These are phyloP conservation scores for Thunnus thynnus DNA, from an alignment of 2,113 vertebrate genomes.

Conservation along the genomic window DNA sequence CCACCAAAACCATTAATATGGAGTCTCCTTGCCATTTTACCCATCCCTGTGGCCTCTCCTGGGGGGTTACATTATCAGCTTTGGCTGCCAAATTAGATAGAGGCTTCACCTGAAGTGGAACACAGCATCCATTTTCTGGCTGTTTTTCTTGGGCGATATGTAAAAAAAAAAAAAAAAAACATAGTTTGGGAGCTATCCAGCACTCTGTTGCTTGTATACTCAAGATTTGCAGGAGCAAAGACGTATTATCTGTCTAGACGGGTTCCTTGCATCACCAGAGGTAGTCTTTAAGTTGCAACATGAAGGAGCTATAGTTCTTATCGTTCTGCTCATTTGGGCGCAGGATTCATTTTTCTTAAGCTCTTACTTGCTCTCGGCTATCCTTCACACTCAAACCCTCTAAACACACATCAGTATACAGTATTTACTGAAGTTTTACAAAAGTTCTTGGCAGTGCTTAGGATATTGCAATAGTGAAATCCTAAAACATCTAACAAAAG, in stretches of 20 bases:
- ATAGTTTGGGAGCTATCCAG: constrained; percentile 15
- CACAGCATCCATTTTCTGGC: not conserved
- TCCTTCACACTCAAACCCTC: constrained; percentile 6
- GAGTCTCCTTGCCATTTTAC: constrained; percentile 10
- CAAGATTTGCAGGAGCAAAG: constrained; percentile 28
- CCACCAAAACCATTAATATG: constrained; percentile 13
- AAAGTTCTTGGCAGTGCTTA: not conserved
- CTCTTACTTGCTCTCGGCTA: constrained; percentile 26
- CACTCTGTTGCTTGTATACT: constrained; percentile 22
- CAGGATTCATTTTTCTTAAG: constrained; percentile 49
- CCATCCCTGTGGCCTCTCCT: constrained; percentile 26
- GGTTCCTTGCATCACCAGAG: constrained; percentile 46
- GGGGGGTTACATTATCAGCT: constrained; percentile 25
- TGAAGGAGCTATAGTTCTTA: constrained; percentile 46
- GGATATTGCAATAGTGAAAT: not conserved
- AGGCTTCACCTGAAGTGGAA: constrained; percentile 9
- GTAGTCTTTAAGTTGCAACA: constrained; percentile 44
- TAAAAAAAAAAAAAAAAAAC: not conserved
- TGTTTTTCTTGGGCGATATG: constrained; percentile 21
- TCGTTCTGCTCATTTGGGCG: constrained; percentile 54
- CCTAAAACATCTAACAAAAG: not conserved
- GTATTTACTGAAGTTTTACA: constrained; percentile 24
- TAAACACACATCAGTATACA: not conserved
- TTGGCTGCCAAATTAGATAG: constrained; percentile 42
- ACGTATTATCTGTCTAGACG: constrained; percentile 47